Percentiles rank a stretch among this genome's conserved stretches.
These are phyloP conservation scores for Gadus macrocephalus DNA, from an alignment of 2,113 vertebrate species.

Conservation along the genomic window DNA sequence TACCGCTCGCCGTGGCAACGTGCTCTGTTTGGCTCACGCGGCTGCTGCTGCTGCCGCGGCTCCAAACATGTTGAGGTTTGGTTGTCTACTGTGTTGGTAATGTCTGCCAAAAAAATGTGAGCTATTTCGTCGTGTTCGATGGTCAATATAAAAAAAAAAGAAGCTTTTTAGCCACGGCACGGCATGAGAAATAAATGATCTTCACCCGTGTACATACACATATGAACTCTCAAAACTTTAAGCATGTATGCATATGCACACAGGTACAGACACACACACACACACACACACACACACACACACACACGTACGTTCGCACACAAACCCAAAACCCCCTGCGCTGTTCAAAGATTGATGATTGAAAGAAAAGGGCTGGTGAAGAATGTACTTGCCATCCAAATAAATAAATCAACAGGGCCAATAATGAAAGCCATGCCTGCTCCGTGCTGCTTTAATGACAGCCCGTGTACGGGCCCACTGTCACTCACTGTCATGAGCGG, in stretches of 20 bases:
- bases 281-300: constrained; percentile 12
- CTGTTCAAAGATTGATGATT: constrained; percentile 44
- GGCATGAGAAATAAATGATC: too few relatives aligned
- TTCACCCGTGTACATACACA: background rate
- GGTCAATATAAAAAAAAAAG: too few relatives aligned
- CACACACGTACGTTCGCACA: constrained; percentile 11
- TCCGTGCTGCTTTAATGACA: constrained; percentile 60
- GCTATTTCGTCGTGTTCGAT: too few relatives aligned
- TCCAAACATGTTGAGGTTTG: too few relatives aligned
- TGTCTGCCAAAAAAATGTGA: too few relatives aligned
- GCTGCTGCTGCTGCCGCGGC: too few relatives aligned
- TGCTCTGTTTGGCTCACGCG: too few relatives aligned
- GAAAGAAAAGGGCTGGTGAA: constrained; percentile 44
- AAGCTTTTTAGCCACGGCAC: too few relatives aligned
- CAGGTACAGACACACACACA: background rate
- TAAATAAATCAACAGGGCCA: constrained; percentile 63
- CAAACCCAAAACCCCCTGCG: constrained; percentile 25
- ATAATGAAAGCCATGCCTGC: constrained; percentile 68
- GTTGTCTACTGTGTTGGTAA: background rate
- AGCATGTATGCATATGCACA: constrained; percentile 2
- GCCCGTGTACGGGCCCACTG: constrained; percentile 48
- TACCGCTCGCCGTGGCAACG: too few relatives aligned
- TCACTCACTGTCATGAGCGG: constrained; percentile 59
- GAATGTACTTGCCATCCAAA: constrained; percentile 56
- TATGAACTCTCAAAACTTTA: background rate